Conservation (phyloP, 1,140 invertebrate genomes). For the Lasaia peninsularis region DNA sequence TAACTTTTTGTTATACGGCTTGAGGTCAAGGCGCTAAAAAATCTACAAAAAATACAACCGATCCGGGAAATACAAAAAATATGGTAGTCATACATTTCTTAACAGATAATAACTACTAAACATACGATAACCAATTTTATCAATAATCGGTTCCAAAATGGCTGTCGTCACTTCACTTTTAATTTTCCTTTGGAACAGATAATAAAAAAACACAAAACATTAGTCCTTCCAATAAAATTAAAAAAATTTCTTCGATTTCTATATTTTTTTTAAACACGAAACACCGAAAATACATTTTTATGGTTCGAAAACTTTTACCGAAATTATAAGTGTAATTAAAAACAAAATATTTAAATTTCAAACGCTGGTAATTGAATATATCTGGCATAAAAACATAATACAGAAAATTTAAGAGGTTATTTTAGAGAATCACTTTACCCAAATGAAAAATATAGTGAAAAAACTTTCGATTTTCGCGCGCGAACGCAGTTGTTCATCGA, state of each 20-base stretch:
- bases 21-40: no score
- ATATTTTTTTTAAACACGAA: neutral
- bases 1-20: no score
- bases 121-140: neutral
- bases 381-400: no score
- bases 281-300: neutral
- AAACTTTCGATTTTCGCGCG: slow-evolving; percentile 7
- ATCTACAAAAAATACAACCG: no score
- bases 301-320: neutral
- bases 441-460: neutral
- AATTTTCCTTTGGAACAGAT: neutral
- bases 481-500: slow-evolving; percentile 3
- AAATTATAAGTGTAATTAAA: neutral
- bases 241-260: no score
- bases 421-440: neutral
- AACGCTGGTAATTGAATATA: no score
- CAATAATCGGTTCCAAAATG: neutral
- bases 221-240: no score
- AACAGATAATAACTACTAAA: slow-evolving; percentile 1
- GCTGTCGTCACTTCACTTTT: neutral
- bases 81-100: neutral
- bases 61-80: neutral
- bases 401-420: no score
- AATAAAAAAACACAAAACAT: neutral
- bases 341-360: no score